Conservation (phyloP, 2,888 invertebrate genomes). For the Nasonia oneida region DNA sequence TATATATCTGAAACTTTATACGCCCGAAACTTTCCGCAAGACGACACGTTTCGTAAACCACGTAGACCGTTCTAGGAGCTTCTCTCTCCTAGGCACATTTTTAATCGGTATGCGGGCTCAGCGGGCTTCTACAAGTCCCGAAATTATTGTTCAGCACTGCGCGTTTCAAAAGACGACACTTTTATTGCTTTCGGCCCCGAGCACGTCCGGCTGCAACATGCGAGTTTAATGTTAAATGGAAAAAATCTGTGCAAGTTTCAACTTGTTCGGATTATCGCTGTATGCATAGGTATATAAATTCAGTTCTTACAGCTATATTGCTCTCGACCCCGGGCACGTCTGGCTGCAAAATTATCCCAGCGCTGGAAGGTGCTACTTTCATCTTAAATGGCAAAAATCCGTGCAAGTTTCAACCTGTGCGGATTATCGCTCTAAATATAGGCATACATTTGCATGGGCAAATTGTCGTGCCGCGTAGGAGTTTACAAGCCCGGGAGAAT, state of each 20-base stretch:
- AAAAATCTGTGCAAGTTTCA: constrained; percentile 6
- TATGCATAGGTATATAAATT: too few species aligned
- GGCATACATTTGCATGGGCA: neutral
- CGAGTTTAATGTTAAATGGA: neutral
- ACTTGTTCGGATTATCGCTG: constrained; percentile 28
- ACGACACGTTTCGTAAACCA: too few species aligned
- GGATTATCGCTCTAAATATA: neutral
- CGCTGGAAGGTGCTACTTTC: neutral
- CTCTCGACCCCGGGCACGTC: too few species aligned
- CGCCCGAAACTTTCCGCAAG: too few species aligned
- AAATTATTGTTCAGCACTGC: neutral
- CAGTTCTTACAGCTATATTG: too few species aligned
- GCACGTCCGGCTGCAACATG: neutral
- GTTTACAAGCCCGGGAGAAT: neutral
- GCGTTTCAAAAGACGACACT: neutral
- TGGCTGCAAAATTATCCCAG: too few species aligned
- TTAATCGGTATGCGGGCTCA: neutral
- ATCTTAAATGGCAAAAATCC: neutral
- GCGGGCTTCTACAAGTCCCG: neutral
- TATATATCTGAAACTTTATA: too few species aligned
- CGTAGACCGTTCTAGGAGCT: too few species aligned
- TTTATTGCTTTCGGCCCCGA: too few species aligned
- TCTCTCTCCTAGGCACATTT: too few species aligned
- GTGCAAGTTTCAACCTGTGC: constrained; percentile 27
- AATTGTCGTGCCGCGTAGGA: neutral